Evolutionary conservation across 2,113 vertebrate genomes (phyloP).

Genomic region (Orientallactaga bullata): DNA sequence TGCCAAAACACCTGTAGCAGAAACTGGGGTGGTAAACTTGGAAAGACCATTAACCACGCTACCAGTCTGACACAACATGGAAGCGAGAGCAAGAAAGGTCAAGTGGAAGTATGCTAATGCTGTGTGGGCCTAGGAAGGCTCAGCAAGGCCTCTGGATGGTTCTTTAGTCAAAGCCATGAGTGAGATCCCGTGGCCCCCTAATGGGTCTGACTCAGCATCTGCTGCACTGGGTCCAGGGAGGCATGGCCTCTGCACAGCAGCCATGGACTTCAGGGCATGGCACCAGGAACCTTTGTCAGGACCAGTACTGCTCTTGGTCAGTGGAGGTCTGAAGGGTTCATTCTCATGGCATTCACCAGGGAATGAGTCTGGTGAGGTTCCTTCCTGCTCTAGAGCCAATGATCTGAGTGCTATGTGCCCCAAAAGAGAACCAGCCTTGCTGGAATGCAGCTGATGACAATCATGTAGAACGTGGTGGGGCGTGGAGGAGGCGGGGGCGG

Average conservation of each 20-base stretch:
- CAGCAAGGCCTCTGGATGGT: neutral
- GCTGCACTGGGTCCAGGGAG: neutral
- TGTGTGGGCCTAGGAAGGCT: neutral
- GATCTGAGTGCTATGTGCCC: neutral
- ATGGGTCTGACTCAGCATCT: neutral
- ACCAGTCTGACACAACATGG: neutral
- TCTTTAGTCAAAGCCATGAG: neutral
- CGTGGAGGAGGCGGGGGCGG: neutral
- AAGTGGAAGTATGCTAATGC: neutral
- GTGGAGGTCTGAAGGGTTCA: neutral
- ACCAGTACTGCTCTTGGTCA: neutral
- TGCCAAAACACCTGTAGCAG: neutral
- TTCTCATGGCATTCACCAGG: neutral
- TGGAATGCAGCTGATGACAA: neutral
- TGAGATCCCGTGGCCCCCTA: fast-evolving
- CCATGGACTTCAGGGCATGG: neutral
- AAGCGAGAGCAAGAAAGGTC: neutral
- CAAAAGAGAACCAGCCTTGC: neutral
- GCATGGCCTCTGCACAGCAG: neutral
- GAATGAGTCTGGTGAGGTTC: neutral
- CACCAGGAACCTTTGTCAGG: neutral
- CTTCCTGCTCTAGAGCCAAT: neutral
- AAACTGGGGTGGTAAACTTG: neutral
- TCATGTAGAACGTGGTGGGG: neutral
- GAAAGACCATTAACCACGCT: neutral